Conservation (phyloP, 1,140 invertebrate species). For the Tetramorium parvispinum region DNA sequence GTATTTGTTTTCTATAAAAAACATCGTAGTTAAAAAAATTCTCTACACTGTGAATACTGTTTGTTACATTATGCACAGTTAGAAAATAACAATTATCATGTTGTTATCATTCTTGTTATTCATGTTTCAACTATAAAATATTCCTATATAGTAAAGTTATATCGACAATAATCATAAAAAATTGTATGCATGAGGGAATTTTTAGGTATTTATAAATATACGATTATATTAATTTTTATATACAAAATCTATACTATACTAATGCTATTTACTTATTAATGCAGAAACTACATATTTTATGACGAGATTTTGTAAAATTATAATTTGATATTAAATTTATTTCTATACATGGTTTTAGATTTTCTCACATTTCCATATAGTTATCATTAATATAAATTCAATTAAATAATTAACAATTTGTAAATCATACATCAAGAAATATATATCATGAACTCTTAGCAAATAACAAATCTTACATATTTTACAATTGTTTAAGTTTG, state of each 20-base stretch:
- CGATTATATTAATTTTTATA: not conserved
- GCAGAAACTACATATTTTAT: not conserved
- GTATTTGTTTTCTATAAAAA: not conserved
- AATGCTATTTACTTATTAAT: not conserved
- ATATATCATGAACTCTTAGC: too few relatives aligned
- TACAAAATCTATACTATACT: not conserved
- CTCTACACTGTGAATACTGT: constrained; percentile 1
- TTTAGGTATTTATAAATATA: not conserved
- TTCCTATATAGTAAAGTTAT: not conserved
- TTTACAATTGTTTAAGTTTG: too few relatives aligned
- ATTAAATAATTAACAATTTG: too few relatives aligned
- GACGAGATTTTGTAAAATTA: too few relatives aligned
- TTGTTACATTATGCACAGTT: not conserved
- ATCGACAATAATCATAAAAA: not conserved
- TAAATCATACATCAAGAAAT: too few relatives aligned
- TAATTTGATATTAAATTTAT: too few relatives aligned
- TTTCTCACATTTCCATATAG: too few relatives aligned
- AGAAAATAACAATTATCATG: not conserved
- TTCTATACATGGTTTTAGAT: too few relatives aligned
- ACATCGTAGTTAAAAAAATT: not conserved
- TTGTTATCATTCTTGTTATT: not conserved
- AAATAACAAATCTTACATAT: too few relatives aligned
- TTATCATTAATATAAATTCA: too few relatives aligned
- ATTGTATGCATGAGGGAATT: not conserved
- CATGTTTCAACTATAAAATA: not conserved